Percentiles rank a stretch among this genome's conserved stretches.
Evolutionary conservation across 2,797 vertebrate species (phyloP).

Genomic region (Platalea minor): DNA sequence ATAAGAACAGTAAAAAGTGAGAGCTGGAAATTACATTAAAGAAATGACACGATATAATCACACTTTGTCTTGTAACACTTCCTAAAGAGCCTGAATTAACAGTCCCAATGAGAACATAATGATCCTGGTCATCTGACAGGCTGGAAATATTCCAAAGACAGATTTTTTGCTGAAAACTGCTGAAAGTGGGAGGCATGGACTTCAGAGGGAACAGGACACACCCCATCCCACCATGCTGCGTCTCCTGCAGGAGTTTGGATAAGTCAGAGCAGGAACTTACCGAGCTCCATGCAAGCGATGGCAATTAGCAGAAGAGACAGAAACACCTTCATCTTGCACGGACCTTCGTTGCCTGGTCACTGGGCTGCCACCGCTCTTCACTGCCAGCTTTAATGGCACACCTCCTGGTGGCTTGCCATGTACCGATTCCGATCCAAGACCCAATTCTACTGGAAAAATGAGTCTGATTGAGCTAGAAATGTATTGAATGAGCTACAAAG

Average conservation of each 20-base stretch:
- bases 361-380: not conserved
- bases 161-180: not conserved
- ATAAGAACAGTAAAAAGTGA: not conserved
- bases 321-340: conserved; percentile 8
- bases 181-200: rapidly evolving
- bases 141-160: not conserved
- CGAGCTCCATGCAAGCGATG: not conserved
- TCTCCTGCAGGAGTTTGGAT: not conserved
- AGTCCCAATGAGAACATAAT: not conserved
- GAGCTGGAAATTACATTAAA: not conserved
- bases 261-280: conserved; percentile 1
- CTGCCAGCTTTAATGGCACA: not conserved
- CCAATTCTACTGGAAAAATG: not conserved
- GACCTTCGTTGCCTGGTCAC: not conserved
- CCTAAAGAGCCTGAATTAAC: not conserved
- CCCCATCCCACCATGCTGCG: not conserved
- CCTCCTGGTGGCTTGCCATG: not conserved
- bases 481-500: not conserved
- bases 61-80: not conserved
- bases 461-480: not conserved
- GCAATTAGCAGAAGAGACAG: conserved; percentile 17
- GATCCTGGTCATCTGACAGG: not conserved
- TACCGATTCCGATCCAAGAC: not conserved
- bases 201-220: rapidly evolving
- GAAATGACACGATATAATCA: not conserved